Base-by-base conservation (phyloP, 1,140 invertebrate genomes). In the Kradibia gibbosae region DNA sequence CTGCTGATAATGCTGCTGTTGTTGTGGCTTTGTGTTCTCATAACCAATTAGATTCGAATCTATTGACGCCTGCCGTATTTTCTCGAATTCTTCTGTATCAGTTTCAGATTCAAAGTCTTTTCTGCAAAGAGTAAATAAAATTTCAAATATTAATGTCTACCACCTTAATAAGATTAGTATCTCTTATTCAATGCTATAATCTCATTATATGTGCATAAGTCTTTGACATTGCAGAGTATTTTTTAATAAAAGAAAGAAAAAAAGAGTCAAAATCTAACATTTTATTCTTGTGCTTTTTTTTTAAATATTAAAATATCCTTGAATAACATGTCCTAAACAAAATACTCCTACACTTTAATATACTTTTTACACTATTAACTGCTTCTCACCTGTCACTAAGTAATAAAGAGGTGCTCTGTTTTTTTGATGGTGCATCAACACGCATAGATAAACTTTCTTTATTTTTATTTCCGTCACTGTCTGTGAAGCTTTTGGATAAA, bases 1-100 rank as follows among this genome's bases (percentile, higher is more conserved):
- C 80, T 88, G 86, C 71, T 84, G 65, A 39, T 60, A 34, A 13
- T 42, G 50, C 17, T 42, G 50, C 36, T 48, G 55, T 22, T 76
- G 74, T 0, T 60, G 81, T 20, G 72, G 74, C 81, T 88, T 87
- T 22, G 80, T 72, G 45, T 85, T 83, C 53, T 91, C 89, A 82
- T 86, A 89, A 0, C 85, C 87, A 10, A 81, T 86, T 15, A 87
- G 84, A 79, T 92, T 92, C 28, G 91, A 88, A 53, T 94, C 92
- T 25, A 92, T 90, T 0, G 92, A 92, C 82, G 92, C 93, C 86
- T 94, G 94, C 25, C 93, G 92, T 28, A 96, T 93, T 87, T 95
- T 96, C 87, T 97, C 96, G 89, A 96, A 96, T 83, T 96, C 96
- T 87, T 96, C 95, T 0, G 95, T 95, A 85, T 96, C 95, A 0